Base-by-base conservation (phyloP, 1,140 invertebrate genomes). In the Drosophila asahinai region DNA sequence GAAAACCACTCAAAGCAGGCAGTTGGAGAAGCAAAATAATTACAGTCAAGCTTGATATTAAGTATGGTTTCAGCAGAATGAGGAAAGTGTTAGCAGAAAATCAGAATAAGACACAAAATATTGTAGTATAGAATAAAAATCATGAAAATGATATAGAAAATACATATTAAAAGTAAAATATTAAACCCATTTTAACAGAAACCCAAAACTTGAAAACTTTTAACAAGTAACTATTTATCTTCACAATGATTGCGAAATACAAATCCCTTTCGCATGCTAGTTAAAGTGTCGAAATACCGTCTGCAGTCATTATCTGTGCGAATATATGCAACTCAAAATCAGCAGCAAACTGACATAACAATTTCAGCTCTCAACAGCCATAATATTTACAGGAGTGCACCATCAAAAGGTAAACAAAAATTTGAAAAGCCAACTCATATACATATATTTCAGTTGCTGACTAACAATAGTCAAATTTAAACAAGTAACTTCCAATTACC, bases 301-400 rank as follows among this genome's bases (percentile, higher is more conserved):
- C 22, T 12, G 55, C 55, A 43, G 55, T 57, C 38, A 40, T 25
- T 57, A 40, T 22, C 5, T 36, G 9, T 36, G 0, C 33, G 33
- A 4, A 1, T 22, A 55, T 38, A 38, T 57, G 54, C 54, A 55
- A n/a, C 36, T 19, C 11, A 22, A 22, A 57, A 38, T 57, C 33
- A 40, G 54, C 54, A 25, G 19, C 36, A 40, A 40, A 57, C 30
- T 58, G 15, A 58, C 19, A 55, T 38, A 57, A 42, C 19, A 58
- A 40, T n/a, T 25, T 43, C 22, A 58, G 36, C 19, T 25, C 36
- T 58, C 55, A 25, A n/a, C 19, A 25, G 9, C 19, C 25, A 58
- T n/a, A n/a, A 58, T 58, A 58, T 58, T 22, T 43, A 27, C 55
- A 58, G 9, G 6, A 57, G 36, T 57, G 36, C 36, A 40, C 33